A percentile compares a stretch with the other conserved stretches of the same genome.
Conservation (phyloP, 2,797 vertebrate species). For the Chrysocyon brachyurus region DNA sequence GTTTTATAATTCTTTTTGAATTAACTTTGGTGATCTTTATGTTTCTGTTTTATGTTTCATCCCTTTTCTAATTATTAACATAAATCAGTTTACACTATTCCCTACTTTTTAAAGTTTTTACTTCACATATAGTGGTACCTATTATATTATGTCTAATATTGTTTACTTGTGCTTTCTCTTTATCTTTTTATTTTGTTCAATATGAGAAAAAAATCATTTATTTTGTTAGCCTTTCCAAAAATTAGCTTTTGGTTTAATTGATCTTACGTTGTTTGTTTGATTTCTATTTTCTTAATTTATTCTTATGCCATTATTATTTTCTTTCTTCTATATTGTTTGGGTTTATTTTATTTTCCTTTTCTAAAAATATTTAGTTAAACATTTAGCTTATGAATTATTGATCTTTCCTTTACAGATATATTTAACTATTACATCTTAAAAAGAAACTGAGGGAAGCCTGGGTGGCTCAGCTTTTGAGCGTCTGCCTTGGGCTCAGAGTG, state of each 20-base stretch:
- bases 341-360: background rate
- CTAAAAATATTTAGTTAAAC: slow-evolving; percentile 15
- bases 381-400: background rate
- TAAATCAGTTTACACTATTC: background rate
- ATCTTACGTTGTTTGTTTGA: background rate
- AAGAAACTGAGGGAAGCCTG: background rate
- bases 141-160: background rate
- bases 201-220: background rate
- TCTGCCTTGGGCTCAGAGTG: too few species aligned
- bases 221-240: background rate
- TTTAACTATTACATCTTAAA: background rate
- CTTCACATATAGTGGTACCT: background rate
- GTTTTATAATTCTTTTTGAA: slow-evolving; percentile 16
- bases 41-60: background rate
- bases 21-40: background rate
- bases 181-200: background rate
- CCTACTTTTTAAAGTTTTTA: background rate
- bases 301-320: background rate
- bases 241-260: background rate
- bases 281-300: slow-evolving; percentile 6
- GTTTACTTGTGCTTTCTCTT: background rate
- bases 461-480: too few species aligned
- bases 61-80: background rate
- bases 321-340: background rate
- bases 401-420: background rate